phyloP scores from a whole-genome alignment of 2,888 invertebrate genomes.

The Drosophila aldrichi region DNA sequence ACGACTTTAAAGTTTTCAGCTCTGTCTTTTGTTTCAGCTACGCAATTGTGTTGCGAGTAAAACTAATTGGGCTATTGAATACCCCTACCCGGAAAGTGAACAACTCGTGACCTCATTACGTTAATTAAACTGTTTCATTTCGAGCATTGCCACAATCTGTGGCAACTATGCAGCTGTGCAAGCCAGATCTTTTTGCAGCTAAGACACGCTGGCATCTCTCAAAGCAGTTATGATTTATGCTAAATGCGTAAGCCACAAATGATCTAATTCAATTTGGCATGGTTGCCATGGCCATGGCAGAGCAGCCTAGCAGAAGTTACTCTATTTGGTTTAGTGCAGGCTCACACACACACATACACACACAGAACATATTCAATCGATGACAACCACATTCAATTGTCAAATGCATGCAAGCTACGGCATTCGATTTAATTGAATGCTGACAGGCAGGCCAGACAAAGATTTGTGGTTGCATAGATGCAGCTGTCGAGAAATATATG shows the following conservation, averaged over 20 bases:
- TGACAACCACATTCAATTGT: conserved; percentile 19
- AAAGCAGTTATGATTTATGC: not conserved
- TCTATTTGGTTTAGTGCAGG: not conserved
- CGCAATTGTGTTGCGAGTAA: too few species aligned
- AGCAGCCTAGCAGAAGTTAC: not conserved
- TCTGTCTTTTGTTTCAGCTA: not conserved
- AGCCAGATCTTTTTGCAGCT: too few species aligned
- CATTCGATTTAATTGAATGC: conserved; percentile 29
- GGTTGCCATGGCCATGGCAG: not conserved
- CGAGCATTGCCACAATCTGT: not conserved
- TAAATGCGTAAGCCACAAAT: not conserved
- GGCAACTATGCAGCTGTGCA: not conserved
- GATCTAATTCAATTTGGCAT: conserved; percentile 7
- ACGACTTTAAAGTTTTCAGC: not conserved
- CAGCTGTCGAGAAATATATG: not conserved
- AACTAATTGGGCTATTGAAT: not conserved
- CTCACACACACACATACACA: too few species aligned
- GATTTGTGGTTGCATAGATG: not conserved
- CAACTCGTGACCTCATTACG: not conserved
- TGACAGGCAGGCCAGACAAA: not conserved
- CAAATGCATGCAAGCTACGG: conserved; percentile 16
- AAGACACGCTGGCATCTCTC: not conserved
- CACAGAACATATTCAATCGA: not conserved
- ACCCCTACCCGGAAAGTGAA: not conserved
- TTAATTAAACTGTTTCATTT: not conserved